Conservation (phyloP, 1,140 invertebrate species). For the Achroia grisella region DNA sequence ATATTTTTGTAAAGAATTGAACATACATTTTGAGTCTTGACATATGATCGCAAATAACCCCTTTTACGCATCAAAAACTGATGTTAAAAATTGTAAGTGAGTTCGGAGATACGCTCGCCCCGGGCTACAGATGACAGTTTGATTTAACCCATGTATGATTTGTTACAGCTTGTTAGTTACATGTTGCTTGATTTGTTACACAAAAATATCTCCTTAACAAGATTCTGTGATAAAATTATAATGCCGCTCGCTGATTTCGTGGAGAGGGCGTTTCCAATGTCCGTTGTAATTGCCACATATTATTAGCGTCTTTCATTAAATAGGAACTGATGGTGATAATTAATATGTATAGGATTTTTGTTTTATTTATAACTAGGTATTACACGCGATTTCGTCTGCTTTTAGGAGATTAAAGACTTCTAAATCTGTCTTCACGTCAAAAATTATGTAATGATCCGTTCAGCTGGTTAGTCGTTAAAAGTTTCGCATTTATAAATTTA, state of each 20-base stretch:
- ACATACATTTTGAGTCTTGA: not conserved
- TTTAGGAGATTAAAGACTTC: too few relatives aligned
- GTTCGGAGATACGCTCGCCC: slow-evolving; percentile 3
- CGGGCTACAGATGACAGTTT: slow-evolving; percentile 25
- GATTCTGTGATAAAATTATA: not conserved
- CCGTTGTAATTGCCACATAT: too few relatives aligned
- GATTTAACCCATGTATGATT: slow-evolving; percentile 32
- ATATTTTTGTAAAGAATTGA: too few relatives aligned
- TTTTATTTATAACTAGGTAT: too few relatives aligned
- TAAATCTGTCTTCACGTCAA: too few relatives aligned
- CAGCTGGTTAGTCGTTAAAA: too few relatives aligned
- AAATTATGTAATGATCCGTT: too few relatives aligned
- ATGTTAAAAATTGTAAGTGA: slow-evolving; percentile 7
- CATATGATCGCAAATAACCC: slow-evolving; percentile 14
- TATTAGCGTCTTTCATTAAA: not conserved
- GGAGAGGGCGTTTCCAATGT: too few relatives aligned
- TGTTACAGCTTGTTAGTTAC: slow-evolving; percentile 36
- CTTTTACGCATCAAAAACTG: slow-evolving; percentile 8
- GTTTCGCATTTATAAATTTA: too few relatives aligned
- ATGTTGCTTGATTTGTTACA: slow-evolving; percentile 26
- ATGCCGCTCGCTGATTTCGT: not conserved
- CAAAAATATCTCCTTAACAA: slow-evolving; percentile 9
- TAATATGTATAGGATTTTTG: too few relatives aligned
- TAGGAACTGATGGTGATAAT: not conserved
- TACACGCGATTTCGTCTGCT: too few relatives aligned